Evolutionary conservation across 2,113 vertebrate species (phyloP).

Genomic region (Laterallus jamaicensis): DNA sequence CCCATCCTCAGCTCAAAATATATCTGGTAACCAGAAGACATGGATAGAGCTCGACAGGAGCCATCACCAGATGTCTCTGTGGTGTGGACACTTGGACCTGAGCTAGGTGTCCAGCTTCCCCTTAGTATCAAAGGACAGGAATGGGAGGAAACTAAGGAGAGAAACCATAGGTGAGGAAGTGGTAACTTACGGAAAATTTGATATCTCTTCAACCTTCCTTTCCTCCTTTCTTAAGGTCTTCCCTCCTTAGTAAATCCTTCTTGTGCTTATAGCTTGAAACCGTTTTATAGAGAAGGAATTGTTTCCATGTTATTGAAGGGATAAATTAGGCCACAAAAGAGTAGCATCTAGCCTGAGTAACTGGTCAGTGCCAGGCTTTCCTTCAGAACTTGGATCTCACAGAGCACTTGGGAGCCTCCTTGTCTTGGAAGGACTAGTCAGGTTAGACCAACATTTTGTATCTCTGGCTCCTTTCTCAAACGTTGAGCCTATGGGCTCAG

Average conservation of each 20-base stretch:
- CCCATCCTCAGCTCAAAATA: background rate
- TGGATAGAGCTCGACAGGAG: background rate
- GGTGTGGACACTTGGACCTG: background rate
- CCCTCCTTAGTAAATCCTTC: background rate
- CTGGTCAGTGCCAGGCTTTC: background rate
- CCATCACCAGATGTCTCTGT: background rate
- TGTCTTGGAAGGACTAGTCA: background rate
- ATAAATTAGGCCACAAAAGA: background rate
- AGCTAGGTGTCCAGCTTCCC: background rate
- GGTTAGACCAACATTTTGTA: background rate
- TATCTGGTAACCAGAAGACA: background rate
- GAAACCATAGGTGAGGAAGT: background rate
- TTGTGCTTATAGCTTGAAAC: background rate
- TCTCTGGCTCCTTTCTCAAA: background rate
- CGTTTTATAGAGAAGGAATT: background rate
- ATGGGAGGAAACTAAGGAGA: background rate
- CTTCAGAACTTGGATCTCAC: background rate
- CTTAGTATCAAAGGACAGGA: background rate
- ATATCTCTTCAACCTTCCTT: background rate
- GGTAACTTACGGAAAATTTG: background rate
- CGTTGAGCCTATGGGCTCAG: rapidly evolving
- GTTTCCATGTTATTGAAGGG: background rate
- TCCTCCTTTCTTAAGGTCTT: background rate
- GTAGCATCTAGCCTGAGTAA: rapidly evolving
- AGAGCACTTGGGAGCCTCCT: background rate